Percentiles rank a stretch among this genome's conserved stretches.
These are phyloP conservation scores for Lasioglossum vierecki DNA, from an alignment of 2,888 invertebrate genomes.

Conservation along the genomic window DNA sequence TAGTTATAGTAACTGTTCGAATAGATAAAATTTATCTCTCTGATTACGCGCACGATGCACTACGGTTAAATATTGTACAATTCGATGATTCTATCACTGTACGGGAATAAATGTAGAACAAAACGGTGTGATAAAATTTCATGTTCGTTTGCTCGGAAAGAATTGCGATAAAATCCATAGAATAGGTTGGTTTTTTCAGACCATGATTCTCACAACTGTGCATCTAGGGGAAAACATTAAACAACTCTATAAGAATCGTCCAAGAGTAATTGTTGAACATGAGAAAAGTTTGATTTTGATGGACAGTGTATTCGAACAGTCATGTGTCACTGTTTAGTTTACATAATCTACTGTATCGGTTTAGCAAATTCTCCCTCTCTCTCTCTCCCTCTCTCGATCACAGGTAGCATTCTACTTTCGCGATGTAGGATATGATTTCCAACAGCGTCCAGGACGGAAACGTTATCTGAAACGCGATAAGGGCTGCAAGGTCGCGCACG, in stretches of 20 bases:
- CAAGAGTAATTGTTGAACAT: no score
- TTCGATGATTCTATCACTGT: neutral
- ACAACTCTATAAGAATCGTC: no score
- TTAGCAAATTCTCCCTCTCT: neutral
- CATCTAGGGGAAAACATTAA: no score
- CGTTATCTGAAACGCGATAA: conserved; percentile 58
- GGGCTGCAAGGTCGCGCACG: conserved; percentile 41
- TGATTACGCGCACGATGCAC: neutral
- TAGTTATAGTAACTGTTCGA: neutral
- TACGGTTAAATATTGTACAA: neutral
- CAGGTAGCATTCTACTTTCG: neutral
- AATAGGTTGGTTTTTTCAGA: neutral
- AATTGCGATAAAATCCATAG: neutral
- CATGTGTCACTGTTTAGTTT: no score
- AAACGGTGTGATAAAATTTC: neutral
- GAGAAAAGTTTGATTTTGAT: no score
- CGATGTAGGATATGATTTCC: neutral
- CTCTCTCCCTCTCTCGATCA: neutral
- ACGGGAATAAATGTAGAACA: neutral
- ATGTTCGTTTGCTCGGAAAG: neutral
- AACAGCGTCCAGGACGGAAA: conserved; percentile 25
- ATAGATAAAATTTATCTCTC: neutral
- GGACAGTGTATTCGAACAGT: no score
- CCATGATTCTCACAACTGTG: no score
- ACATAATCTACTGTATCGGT: neutral